Percentiles rank a stretch among this genome's conserved stretches.
Conservation (phyloP, 2,797 vertebrate species). For the Smutsia gigantea region DNA sequence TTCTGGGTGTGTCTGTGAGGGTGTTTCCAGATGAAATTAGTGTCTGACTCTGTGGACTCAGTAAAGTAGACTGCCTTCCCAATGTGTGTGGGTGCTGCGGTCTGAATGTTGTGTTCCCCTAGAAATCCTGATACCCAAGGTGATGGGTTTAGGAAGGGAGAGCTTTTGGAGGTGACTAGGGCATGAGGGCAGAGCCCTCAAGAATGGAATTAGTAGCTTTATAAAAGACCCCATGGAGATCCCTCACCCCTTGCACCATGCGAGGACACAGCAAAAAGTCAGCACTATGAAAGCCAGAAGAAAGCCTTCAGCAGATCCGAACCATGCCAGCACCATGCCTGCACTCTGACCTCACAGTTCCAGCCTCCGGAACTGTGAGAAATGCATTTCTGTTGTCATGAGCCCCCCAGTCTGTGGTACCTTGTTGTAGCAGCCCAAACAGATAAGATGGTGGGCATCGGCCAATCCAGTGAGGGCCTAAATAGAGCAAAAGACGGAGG, state of each 20-base stretch:
- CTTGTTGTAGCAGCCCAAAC: no score
- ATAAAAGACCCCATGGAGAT: background rate
- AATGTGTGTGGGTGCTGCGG: background rate
- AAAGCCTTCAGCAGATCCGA: background rate
- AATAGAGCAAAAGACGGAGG: background rate
- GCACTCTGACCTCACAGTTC: background rate
- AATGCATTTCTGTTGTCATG: background rate
- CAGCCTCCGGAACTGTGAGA: background rate
- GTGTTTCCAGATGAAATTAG: background rate
- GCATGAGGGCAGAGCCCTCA: background rate
- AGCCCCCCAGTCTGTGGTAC: background rate
- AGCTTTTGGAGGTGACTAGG: background rate
- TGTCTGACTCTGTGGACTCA: background rate
- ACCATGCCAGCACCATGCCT: no score
- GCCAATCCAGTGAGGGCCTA: background rate
- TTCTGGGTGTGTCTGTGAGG: no score
- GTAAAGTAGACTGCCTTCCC: background rate
- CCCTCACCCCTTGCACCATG: background rate
- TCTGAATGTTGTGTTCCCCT: background rate
- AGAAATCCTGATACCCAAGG: background rate
- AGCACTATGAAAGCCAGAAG: background rate
- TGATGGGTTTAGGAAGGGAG: background rate
- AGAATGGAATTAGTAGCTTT: background rate
- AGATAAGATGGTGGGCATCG: fast-evolving
- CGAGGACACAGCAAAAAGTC: background rate